A percentile compares a stretch with the other conserved stretches of the same genome.
phyloP scores from a whole-genome alignment of 2,113 vertebrate genomes.

The Furnarius figulus region DNA sequence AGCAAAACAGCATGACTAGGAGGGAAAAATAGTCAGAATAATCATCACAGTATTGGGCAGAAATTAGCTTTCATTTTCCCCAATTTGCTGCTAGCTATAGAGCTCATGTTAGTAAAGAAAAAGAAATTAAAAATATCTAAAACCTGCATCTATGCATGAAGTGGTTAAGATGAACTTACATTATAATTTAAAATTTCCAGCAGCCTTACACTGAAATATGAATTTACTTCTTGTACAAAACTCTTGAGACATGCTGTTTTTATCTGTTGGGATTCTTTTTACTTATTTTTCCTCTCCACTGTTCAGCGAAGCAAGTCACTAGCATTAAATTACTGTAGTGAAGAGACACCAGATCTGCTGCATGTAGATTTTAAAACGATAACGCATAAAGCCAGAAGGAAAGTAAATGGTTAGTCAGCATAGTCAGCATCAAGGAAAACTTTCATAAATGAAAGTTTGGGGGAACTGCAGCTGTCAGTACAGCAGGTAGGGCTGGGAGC shows the following conservation, averaged over 20 bases:
- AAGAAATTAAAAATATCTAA: accelerated
- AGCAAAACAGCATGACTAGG: neutral
- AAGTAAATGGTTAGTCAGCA: neutral
- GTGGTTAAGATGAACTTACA: neutral
- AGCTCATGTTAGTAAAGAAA: neutral
- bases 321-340: neutral
- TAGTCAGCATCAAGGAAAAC: neutral
- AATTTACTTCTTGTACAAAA: neutral
- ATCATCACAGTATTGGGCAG: neutral
- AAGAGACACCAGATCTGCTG: neutral
- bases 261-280: neutral
- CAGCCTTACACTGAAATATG: neutral
- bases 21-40: neutral
- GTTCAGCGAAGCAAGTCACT: neutral
- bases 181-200: neutral
- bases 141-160: neutral
- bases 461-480: neutral
- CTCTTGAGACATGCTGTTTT: neutral
- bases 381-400: neutral
- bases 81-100: neutral
- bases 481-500: neutral
- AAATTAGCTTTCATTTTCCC: neutral
- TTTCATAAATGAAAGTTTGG: neutral
- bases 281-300: neutral
- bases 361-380: neutral